Conservation (phyloP, 2,797 vertebrate genomes). For the Cottoperca gobio region DNA sequence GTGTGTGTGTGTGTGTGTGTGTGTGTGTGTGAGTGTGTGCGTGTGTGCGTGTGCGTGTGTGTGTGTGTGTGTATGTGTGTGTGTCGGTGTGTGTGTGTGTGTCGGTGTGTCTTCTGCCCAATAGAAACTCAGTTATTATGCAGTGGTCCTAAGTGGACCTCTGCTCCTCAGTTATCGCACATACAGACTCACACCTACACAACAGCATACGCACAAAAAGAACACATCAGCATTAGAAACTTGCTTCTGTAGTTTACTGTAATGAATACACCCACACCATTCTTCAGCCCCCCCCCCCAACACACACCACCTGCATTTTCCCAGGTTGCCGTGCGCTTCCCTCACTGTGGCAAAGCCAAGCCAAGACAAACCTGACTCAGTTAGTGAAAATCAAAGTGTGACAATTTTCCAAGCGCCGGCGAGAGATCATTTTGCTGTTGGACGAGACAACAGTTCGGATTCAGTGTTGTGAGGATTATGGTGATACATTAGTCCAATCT, state of each 20-base stretch:
- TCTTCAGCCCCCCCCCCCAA: constrained; percentile 20
- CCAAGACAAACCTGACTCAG: constrained; percentile 63
- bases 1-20: constrained; percentile 19
- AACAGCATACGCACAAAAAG: constrained; percentile 18
- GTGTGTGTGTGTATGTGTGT: constrained; percentile 26
- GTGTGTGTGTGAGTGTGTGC: constrained; percentile 27
- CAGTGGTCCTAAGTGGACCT: constrained; percentile 62
- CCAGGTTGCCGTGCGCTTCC: constrained; percentile 40
- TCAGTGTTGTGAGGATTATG: constrained; percentile 66
- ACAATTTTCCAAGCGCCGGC: constrained; percentile 43
- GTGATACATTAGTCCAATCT: constrained; percentile 72
- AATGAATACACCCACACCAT: constrained; percentile 61
- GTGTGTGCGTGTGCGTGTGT: constrained; percentile 41
- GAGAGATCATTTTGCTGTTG: constrained; percentile 54
- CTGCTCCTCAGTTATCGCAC: constrained; percentile 45
- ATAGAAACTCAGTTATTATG: constrained; percentile 67
- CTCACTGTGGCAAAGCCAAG: constrained; percentile 33
- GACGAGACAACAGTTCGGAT: constrained; percentile 50
- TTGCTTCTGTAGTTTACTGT: constrained; percentile 55
- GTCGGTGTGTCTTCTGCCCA: constrained; percentile 36
- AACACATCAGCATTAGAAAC: constrained; percentile 61
- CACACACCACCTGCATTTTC: constrained; percentile 35
- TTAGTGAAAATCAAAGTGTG: constrained; percentile 56
- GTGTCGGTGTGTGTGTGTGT: constrained; percentile 19
- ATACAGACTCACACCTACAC: constrained; percentile 42